Evolutionary conservation across 2,888 invertebrate genomes (phyloP).

Genomic region (Magallana nippona): DNA sequence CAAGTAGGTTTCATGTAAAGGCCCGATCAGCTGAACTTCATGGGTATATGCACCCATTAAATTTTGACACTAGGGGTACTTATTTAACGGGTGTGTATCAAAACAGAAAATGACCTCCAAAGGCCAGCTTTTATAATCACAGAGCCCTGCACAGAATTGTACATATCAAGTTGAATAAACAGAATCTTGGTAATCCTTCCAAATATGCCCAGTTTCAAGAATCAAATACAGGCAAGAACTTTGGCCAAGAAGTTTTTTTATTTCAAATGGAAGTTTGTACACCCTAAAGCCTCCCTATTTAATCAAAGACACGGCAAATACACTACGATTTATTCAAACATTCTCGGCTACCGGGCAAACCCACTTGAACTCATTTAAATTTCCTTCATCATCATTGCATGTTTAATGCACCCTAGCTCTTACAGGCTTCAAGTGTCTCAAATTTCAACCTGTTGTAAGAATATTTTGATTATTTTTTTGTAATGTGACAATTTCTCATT

Average conservation of each 20-base stretch:
- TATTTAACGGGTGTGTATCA: constrained; percentile 26
- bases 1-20: background rate
- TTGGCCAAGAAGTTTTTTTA: constrained; percentile 18
- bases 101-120: constrained; percentile 26
- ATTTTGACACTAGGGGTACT: constrained; percentile 1
- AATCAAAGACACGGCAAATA: constrained; percentile 13
- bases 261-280: constrained; percentile 12
- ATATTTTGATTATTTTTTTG: background rate
- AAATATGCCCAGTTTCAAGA: background rate
- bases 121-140: background rate
- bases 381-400: constrained; percentile 27
- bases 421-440: background rate
- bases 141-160: background rate
- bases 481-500: background rate
- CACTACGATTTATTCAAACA: constrained; percentile 4
- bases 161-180: constrained; percentile 21
- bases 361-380: background rate
- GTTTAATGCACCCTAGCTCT: background rate
- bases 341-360: background rate
- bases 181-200: constrained; percentile 1
- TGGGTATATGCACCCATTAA: constrained; percentile 7
- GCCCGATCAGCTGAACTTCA: constrained; percentile 12
- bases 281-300: background rate
- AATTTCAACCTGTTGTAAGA: constrained; percentile 4
- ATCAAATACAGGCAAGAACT: constrained; percentile 6